These are phyloP conservation scores for Liodrosophila aerea DNA, from an alignment of 2,888 invertebrate species.

Conservation along the genomic window DNA sequence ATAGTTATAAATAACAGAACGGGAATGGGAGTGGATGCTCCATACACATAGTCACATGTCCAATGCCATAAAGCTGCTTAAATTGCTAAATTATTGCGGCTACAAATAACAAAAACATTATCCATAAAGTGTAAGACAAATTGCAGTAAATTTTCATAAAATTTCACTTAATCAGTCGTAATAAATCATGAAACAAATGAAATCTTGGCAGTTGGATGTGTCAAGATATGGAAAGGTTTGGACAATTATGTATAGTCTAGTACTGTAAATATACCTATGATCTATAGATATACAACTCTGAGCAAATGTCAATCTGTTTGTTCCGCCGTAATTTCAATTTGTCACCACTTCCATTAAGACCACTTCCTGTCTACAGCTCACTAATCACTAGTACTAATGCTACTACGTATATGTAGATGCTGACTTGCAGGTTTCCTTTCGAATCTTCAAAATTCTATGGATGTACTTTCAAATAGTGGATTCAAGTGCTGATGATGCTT, in stretches of 20 bases:
- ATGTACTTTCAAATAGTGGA: conserved; percentile 2
- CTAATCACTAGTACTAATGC: too few species aligned
- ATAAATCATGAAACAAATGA: too few species aligned
- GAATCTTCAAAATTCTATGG: background rate
- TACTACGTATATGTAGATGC: background rate
- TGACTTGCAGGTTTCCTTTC: conserved; percentile 8
- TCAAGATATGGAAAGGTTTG: too few species aligned
- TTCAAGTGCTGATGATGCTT: background rate
- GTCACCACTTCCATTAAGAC: too few species aligned
- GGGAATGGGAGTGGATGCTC: background rate
- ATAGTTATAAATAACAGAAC: conserved; percentile 53
- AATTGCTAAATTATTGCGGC: conserved; percentile 5
- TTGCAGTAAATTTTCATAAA: conserved; percentile 1
- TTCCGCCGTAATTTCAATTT: background rate
- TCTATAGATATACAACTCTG: too few species aligned
- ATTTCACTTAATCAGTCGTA: background rate
- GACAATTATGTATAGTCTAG: too few species aligned
- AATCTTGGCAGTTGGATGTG: background rate
- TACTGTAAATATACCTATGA: too few species aligned
- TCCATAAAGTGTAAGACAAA: background rate
- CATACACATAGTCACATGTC: conserved; percentile 25
- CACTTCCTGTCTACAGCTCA: conserved; percentile 6
- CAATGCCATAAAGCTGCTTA: background rate
- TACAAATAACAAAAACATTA: conserved; percentile 1
- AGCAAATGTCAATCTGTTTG: too few species aligned